Evolutionary conservation across 2,888 invertebrate genomes (phyloP), one percentile per base, ranked within the genome.

Genomic region (Allophyes oxyacanthae): DNA sequence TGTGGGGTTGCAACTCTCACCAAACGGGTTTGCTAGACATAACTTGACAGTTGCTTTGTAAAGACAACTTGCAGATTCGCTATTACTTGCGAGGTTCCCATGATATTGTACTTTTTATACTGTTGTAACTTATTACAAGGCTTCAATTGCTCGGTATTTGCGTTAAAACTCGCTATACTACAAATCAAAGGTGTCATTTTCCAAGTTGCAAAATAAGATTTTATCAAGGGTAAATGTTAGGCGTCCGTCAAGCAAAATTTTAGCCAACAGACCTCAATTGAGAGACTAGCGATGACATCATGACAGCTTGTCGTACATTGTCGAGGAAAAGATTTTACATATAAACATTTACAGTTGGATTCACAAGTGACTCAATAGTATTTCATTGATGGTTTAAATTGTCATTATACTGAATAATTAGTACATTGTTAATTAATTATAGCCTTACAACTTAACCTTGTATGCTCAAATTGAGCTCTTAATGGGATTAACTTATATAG

Each of bases 261-360:
- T 66, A 63, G 61, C 55, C 77, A 72, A 65, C 67, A 48, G 75
- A 64, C 51, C 51, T 72, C 79, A 82, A 82, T 83, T 82, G 80
- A 67, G 65, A 50, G 58, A 55, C 67, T 49, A 28, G 38, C 58
- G 85, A 84, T 85, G 85, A 84, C 85, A 85, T 85, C 85, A 85
- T 79, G 70, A 30, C 53, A 52, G 36, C 49, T 63, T 52, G 72
- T 69, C 67, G 59, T 67, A 65, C 52, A 68, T 62, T 70, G 56
- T 63, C 55, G 64, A 66, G 64, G 64, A 68, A 66, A 67, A 67
- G 62, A 59, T 62, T 66, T 63, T 55, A 41, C 68, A 69, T 69
- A 36, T 15, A 68, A 36, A 62, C 46, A 52, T 37, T 34, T 44
- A 52, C 45, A 20, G 36, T 53, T 45, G 50, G 54, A 42, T 20